Conservation (phyloP, 1,140 invertebrate species). For the Campodea augens region DNA sequence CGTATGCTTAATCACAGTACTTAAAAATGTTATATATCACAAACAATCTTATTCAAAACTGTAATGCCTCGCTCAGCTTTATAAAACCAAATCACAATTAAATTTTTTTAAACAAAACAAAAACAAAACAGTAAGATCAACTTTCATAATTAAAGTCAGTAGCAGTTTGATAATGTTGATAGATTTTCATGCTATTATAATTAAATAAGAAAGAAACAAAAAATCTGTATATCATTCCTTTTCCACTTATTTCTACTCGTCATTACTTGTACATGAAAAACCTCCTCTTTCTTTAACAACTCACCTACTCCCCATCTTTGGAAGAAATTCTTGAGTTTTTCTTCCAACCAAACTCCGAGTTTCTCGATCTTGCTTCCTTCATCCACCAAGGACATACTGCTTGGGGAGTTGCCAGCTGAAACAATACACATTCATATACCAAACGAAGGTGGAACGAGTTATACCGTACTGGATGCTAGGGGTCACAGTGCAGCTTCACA, state of each 20-base stretch:
- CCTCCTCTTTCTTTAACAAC: conserved; percentile 8
- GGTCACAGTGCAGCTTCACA: neutral
- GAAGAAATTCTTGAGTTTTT: conserved; percentile 53
- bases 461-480: neutral
- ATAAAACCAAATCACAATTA: too few relatives aligned
- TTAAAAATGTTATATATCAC: too few relatives aligned
- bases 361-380: conserved; percentile 36
- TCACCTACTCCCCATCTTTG: conserved; percentile 49
- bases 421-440: conserved; percentile 1
- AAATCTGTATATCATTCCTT: too few relatives aligned
- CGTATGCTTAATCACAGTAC: too few relatives aligned
- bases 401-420: conserved; percentile 4
- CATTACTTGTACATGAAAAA: neutral
- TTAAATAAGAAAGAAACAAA: neutral
- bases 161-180: neutral
- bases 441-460: too few relatives aligned
- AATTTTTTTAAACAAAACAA: too few relatives aligned
- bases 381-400: conserved; percentile 3
- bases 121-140: too few relatives aligned
- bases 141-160: neutral
- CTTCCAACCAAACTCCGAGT: conserved; percentile 55
- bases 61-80: too few relatives aligned
- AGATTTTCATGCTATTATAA: neutral
- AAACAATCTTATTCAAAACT: too few relatives aligned
- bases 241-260: neutral